Evolutionary conservation across 2,888 invertebrate species (phyloP).

Genomic region (Synanthedon vespiformis): DNA sequence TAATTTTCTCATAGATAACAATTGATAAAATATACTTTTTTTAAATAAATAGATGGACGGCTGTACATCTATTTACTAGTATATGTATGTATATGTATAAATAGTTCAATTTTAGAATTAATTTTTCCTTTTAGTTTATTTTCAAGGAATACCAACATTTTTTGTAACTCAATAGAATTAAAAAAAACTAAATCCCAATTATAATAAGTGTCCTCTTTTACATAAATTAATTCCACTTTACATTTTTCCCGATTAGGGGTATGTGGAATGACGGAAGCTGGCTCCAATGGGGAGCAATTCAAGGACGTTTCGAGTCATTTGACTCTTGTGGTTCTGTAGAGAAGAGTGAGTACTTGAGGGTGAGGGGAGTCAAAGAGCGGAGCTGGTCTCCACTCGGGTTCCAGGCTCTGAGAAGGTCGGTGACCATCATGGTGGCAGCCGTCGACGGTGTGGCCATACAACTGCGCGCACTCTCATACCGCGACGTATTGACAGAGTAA

Average conservation of each 20-base stretch:
- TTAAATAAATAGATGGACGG: no score
- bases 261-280: conserved; percentile 58
- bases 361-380: conserved; percentile 63
- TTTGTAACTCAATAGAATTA: background rate
- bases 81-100: no score
- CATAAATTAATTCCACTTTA: background rate
- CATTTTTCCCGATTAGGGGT: conserved; percentile 22
- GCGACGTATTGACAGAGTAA: conserved; percentile 68
- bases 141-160: background rate
- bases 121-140: no score
- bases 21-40: no score
- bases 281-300: conserved; percentile 74
- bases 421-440: conserved; percentile 44
- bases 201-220: background rate
- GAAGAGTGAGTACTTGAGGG: conserved; percentile 45
- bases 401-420: conserved; percentile 28
- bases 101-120: no score
- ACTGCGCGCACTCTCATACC: conserved; percentile 63
- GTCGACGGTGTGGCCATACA: conserved; percentile 70
- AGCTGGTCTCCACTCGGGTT: conserved; percentile 40
- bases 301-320: conserved; percentile 67
- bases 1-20: no score
- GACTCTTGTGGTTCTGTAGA: conserved; percentile 37
- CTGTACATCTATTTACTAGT: no score
- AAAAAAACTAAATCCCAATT: conserved; percentile 1